Evolutionary conservation across 2,888 invertebrate species (phyloP).

Genomic region (Hypsopygia costalis): DNA sequence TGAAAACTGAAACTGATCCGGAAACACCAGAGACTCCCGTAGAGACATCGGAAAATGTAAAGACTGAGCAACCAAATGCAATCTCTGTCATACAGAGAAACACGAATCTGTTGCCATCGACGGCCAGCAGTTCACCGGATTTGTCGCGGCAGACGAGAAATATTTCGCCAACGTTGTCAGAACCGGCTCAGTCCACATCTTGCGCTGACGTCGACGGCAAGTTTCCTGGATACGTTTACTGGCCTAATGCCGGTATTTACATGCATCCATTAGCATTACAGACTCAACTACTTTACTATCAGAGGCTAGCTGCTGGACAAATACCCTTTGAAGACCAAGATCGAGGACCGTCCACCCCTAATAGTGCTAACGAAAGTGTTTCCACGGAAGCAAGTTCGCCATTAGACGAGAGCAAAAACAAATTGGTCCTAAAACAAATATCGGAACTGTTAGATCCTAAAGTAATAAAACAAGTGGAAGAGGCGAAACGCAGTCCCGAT

Average conservation of each 20-base stretch:
- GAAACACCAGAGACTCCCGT: conserved; percentile 44
- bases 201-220: conserved; percentile 52
- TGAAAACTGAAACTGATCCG: conserved; percentile 80
- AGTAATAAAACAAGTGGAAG: conserved; percentile 60
- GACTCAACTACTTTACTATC: conserved; percentile 87
- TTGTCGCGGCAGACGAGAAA: conserved; percentile 47
- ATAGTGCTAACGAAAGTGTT: conserved; percentile 44
- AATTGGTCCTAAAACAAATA: conserved; percentile 69
- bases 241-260: conserved; percentile 86
- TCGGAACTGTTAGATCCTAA: conserved; percentile 69
- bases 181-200: conserved; percentile 58
- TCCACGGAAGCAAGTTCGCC: conserved; percentile 49
- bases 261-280: conserved; percentile 88
- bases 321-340: conserved; percentile 63
- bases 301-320: conserved; percentile 83
- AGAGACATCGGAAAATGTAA: conserved; percentile 72
- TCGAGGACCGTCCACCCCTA: conserved; percentile 47
- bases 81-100: conserved; percentile 72
- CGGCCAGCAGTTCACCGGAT: conserved; percentile 70
- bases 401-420: conserved; percentile 62
- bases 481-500: conserved; percentile 48
- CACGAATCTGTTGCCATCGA: conserved; percentile 50
- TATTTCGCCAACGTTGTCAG: conserved; percentile 58
- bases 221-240: conserved; percentile 82
- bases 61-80: conserved; percentile 61